Evolutionary conservation across 2,888 invertebrate genomes (phyloP).

Genomic region (Serripes groenlandicus): DNA sequence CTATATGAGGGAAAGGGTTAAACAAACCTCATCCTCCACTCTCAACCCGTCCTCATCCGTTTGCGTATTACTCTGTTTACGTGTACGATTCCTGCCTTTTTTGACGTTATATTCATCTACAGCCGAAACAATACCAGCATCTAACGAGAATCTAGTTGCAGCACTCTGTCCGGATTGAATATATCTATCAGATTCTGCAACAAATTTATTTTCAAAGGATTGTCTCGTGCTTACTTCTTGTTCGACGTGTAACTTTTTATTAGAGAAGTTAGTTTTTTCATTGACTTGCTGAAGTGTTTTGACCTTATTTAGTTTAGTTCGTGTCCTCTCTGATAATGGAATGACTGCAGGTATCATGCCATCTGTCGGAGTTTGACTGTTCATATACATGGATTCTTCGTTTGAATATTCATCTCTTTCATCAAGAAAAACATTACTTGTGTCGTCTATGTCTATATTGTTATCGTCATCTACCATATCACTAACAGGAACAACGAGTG

Average conservation of each 20-base stretch:
- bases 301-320: too few relatives aligned
- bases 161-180: constrained; percentile 10
- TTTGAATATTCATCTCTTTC: neutral
- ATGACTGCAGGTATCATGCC: too few relatives aligned
- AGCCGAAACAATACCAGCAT: constrained; percentile 1
- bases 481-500: constrained; percentile 7
- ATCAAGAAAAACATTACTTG: neutral
- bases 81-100: neutral
- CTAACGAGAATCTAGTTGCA: constrained; percentile 11
- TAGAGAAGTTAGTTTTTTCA: too few relatives aligned
- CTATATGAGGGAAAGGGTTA: too few relatives aligned
- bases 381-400: too few relatives aligned
- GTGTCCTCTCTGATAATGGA: too few relatives aligned
- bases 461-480: neutral
- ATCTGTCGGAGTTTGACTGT: too few relatives aligned
- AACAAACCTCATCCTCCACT: constrained; percentile 5
- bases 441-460: neutral
- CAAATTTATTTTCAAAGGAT: neutral
- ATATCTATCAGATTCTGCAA: neutral
- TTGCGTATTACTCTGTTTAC: neutral
- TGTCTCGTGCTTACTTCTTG: neutral
- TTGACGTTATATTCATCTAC: neutral
- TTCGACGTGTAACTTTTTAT: neutral
- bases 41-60: neutral
- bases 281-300: too few relatives aligned